Base-by-base conservation (phyloP, 2,113 vertebrate species). In the Nycticryphes semicollaris region DNA sequence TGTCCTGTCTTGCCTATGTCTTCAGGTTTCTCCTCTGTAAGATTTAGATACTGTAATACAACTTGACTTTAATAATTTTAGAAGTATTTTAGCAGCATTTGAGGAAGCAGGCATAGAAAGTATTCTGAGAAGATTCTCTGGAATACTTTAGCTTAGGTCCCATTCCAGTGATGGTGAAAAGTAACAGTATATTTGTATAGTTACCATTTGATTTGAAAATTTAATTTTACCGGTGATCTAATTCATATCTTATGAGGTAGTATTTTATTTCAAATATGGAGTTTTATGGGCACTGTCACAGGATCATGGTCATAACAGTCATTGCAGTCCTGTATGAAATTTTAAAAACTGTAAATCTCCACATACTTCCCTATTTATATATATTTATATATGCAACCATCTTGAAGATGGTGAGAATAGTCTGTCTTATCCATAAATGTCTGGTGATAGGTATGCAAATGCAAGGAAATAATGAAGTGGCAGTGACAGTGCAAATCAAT, bases 281-380 rank as follows among this genome's bases (percentile, higher is more conserved):
- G 2, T 68, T 39, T 77, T 53, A 31, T 77, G 4, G 7, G 16
- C 60, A 50, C 22, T 4, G 8, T 21, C 4, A 18, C 41, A 86
- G 18, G 35, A 14, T 51, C 33, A 75, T 5, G 62, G 39, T 27
- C 22, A 16, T 28, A 35, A 50, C 2, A 9, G 70, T 19, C 37
- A 45, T 60, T 75, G 2, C 1, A 53, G 39, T 66, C 14, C 25
- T 53, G 35, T 23, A 53, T 18, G 8, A 82, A 64, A 56, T 66
- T 19, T 3, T 1, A 7, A 33, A 74, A 68, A 30, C 13, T 30
- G 1, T 43, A n/a, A 20, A 0, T 43, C 10, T 37, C 9, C 37
- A 14, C 9, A 20, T 31, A 9, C 25, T 79, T 75, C 28, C 45
- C 9, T 33, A 13, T 18, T 90, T 39, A 37, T 63, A 10, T 37